These are phyloP conservation scores for Penelope pileata DNA, from an alignment of 2,113 vertebrate genomes.

Conservation along the genomic window DNA sequence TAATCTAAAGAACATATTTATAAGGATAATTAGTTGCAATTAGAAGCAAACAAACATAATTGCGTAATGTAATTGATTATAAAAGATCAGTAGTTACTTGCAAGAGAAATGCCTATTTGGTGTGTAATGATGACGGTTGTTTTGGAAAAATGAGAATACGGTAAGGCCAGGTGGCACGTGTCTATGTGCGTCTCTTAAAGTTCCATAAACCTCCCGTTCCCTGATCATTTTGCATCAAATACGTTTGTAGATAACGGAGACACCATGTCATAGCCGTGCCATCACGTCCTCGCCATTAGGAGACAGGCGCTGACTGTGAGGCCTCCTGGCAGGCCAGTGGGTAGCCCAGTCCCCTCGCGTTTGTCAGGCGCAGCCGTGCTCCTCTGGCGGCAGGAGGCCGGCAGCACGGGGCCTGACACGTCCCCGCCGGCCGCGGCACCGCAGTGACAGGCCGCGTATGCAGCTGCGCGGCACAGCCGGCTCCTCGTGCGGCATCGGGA, in stretches of 20 bases:
- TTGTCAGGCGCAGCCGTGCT: conserved; percentile 76
- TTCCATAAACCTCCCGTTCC: neutral
- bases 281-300: conserved; percentile 20
- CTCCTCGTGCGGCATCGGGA: neutral
- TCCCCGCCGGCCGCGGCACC: conserved; percentile 54
- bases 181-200: neutral
- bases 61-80: conserved; percentile 65
- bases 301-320: conserved; percentile 78
- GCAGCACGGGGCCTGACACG: conserved; percentile 31
- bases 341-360: conserved; percentile 79
- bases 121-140: conserved; percentile 23
- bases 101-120: neutral
- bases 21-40: conserved; percentile 80
- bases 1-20: conserved; percentile 80
- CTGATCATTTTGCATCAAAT: conserved; percentile 58
- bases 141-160: neutral
- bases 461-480: neutral
- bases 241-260: conserved; percentile 60
- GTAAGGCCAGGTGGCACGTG: neutral
- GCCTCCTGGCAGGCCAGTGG: conserved; percentile 82
- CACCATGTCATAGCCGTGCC: conserved; percentile 51
- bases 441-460: conserved; percentile 78
- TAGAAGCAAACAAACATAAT: conserved; percentile 80
- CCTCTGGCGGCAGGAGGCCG: conserved; percentile 64
- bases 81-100: conserved; percentile 60